phyloP scores from a whole-genome alignment of 2,888 invertebrate species.

The Trisateles emortualis region DNA sequence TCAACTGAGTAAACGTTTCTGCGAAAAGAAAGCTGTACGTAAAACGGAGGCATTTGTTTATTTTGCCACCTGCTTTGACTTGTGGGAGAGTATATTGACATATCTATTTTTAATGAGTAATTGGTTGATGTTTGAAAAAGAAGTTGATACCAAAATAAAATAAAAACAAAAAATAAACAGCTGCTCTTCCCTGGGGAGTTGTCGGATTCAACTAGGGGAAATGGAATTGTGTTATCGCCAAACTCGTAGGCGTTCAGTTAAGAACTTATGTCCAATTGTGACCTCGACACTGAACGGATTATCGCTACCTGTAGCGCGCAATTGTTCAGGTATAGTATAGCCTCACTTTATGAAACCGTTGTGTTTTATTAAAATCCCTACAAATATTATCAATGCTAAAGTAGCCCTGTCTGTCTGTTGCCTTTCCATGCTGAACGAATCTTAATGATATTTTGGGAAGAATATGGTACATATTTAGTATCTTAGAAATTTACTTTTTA shows the following conservation, averaged over 20 bases:
- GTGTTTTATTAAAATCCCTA: too few relatives aligned
- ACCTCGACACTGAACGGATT: background rate
- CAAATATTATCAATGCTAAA: too few relatives aligned
- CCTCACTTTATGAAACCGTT: too few relatives aligned
- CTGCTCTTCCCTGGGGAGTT: slow-evolving; percentile 2
- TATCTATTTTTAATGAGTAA: slow-evolving; percentile 30
- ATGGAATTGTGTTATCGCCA: background rate
- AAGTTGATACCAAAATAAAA: background rate
- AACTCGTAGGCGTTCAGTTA: slow-evolving; percentile 2
- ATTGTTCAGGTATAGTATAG: background rate
- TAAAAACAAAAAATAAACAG: slow-evolving; percentile 5
- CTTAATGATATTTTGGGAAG: too few relatives aligned
- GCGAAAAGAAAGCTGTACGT: slow-evolving; percentile 77
- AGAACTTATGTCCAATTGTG: slow-evolving; percentile 4
- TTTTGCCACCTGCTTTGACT: slow-evolving; percentile 67
- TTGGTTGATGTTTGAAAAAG: slow-evolving; percentile 4
- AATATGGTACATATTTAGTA: too few relatives aligned
- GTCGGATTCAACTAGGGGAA: slow-evolving; percentile 2
- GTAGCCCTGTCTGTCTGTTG: too few relatives aligned
- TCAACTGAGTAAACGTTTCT: slow-evolving; percentile 63
- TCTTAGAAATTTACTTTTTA: too few relatives aligned
- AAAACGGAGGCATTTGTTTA: slow-evolving; percentile 61
- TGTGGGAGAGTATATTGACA: slow-evolving; percentile 27
- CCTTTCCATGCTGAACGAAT: too few relatives aligned
- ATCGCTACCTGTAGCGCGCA: background rate